A percentile compares a stretch with the other conserved stretches of the same genome.
These are phyloP conservation scores for Hemaris fuciformis DNA, from an alignment of 2,888 invertebrate genomes.

Conservation along the genomic window DNA sequence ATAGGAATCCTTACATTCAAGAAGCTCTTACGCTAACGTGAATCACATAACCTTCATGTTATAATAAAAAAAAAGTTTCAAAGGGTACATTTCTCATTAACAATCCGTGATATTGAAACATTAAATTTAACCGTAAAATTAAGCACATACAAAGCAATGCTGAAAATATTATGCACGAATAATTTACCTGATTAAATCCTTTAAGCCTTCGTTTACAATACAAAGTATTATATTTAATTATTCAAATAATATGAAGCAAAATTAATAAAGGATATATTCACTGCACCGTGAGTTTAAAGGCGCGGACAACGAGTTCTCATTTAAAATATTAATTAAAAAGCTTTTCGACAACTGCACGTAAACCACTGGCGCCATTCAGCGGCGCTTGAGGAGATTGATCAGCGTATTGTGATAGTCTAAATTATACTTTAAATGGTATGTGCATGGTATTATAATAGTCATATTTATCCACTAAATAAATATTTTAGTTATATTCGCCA, in stretches of 20 bases:
- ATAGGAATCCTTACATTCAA: too few relatives aligned
- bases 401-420: background rate
- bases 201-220: background rate
- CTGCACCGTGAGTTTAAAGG: background rate
- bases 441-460: too few relatives aligned
- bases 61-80: too few relatives aligned
- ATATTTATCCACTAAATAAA: too few relatives aligned
- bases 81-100: too few relatives aligned
- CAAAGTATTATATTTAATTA: background rate
- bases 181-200: background rate
- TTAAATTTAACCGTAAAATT: too few relatives aligned
- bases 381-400: background rate
- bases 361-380: background rate
- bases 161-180: too few relatives aligned
- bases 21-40: too few relatives aligned
- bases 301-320: background rate
- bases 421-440: background rate
- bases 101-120: too few relatives aligned
- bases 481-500: too few relatives aligned
- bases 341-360: background rate
- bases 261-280: background rate
- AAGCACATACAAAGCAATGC: too few relatives aligned
- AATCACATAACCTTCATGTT: too few relatives aligned
- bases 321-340: constrained; percentile 7
- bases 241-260: background rate